Base-by-base conservation (phyloP, 2,113 vertebrate genomes). In the Ceyx cyanopectus region DNA sequence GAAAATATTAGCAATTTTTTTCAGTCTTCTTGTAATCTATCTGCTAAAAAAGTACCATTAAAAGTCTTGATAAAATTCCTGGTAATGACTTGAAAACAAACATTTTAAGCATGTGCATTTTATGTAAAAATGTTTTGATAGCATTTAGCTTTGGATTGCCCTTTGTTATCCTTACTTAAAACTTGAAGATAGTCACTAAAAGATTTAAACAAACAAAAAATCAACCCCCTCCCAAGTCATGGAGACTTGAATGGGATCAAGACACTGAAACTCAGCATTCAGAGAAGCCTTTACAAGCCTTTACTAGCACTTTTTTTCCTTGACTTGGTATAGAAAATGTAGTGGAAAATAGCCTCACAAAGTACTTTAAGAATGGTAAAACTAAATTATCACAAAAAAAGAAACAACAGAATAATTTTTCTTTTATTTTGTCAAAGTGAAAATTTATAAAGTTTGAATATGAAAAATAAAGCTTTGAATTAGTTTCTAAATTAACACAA, bases 151-250 rank as follows among this genome's bases (percentile, higher is more conserved):
- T 65, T 41, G 15, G 24, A 50, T 68, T 81, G 11, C 53, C 22
- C 18, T 46, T 54, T 5, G 21, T 23, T 45, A 34, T 17, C 7
- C 16, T 69, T 19, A 29, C 37, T 43, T 9, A 46, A 46, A 77
- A 74, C 15, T 69, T 65, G 26, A 81, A 53, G 51, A 56, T 24
- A 46, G 11, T 65, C 10, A 37, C 6, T 6, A 40, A 30, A 80
- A 68, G 17, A 50, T 20, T 73, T 34, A 61, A 61, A 27, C 12
- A 51, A 74, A n/a, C 5, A 12, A 61, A 76, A 75, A 51, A 7
- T 0, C 19, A 70, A 46, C 8, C 3, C 5, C 19, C 4, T 1
- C 8, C 7, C 10, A 20, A 80, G 20, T 61, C 22, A 60, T 1
- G 14, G 75, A 69, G 41, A 30, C 6, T 8, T 24, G 7, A 32